Percentiles rank a stretch among this genome's conserved stretches.
Conservation (phyloP, 2,797 vertebrate species). For the Epinephelus coioides region DNA sequence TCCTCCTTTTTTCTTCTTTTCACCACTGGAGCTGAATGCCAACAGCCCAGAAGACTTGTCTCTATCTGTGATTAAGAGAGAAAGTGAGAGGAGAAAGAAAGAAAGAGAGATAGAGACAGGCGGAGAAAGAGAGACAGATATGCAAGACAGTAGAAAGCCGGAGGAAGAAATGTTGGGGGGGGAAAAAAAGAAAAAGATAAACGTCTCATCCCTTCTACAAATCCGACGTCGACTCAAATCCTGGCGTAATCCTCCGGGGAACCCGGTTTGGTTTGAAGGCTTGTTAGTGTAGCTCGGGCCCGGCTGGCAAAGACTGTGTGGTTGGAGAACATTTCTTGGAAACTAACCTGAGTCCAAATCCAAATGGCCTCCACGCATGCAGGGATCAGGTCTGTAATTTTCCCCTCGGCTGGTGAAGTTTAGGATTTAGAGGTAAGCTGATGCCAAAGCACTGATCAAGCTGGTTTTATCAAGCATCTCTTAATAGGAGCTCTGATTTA, state of each 20-base stretch:
- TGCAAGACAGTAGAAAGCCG: conserved; percentile 65
- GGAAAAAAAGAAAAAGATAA: conserved; percentile 67
- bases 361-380: conserved; percentile 22
- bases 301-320: conserved; percentile 52
- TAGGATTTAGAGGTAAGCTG: conserved; percentile 47
- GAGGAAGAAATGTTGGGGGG: conserved; percentile 55
- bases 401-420: conserved; percentile 47
- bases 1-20: conserved; percentile 42
- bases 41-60: conserved; percentile 71
- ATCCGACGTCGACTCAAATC: conserved; percentile 84
- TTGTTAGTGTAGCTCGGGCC: conserved; percentile 74
- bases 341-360: conserved; percentile 59
- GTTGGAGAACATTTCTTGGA: conserved; percentile 62
- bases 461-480: conserved; percentile 58
- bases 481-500: conserved; percentile 46
- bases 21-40: conserved; percentile 65
- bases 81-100: conserved; percentile 55
- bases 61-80: conserved; percentile 72
- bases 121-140: conserved; percentile 59
- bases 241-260: conserved; percentile 81
- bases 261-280: conserved; percentile 78
- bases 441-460: conserved; percentile 48
- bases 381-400: conserved; percentile 58
- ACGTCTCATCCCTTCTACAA: conserved; percentile 80
- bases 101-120: conserved; percentile 33